A percentile compares a stretch with the other conserved stretches of the same genome.
Evolutionary conservation across 2,113 vertebrate genomes (phyloP).

Genomic region (Sterrhoptilus dennistouni): DNA sequence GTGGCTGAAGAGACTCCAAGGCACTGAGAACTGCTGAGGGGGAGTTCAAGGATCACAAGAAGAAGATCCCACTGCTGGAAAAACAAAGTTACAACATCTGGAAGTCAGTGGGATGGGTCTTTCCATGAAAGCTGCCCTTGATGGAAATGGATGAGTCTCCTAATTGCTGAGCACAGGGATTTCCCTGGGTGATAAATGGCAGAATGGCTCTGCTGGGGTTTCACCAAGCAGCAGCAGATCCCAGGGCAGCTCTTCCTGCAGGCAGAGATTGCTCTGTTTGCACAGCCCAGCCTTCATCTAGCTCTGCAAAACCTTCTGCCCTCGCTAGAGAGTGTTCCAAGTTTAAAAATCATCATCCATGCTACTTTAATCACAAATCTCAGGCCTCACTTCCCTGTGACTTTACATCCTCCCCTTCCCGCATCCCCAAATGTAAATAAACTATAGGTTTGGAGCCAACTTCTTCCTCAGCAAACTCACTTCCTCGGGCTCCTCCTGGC

Average conservation of each 20-base stretch:
- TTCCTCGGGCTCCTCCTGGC: not conserved
- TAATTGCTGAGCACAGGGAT: not conserved
- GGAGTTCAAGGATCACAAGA: not conserved
- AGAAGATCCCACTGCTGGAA: not conserved
- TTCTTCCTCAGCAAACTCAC: not conserved
- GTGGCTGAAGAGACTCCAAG: not conserved
- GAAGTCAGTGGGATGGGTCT: not conserved
- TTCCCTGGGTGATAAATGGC: not conserved
- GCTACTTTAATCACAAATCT: not conserved
- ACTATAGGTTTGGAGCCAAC: not conserved
- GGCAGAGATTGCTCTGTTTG: not conserved
- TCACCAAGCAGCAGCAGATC: not conserved
- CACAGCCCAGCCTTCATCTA: not conserved
- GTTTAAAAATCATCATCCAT: not conserved
- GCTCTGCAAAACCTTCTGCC: not conserved
- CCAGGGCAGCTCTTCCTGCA: not conserved
- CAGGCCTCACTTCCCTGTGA: not conserved
- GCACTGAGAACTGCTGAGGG: not conserved
- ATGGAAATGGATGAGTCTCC: not conserved
- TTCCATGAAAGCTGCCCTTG: not conserved
- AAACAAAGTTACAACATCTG: not conserved
- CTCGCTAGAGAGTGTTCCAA: not conserved
- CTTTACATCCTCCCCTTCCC: conserved; percentile 1
- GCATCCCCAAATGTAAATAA: not conserved
- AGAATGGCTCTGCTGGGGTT: not conserved